Percentiles rank a stretch among this genome's conserved stretches.
Evolutionary conservation across 2,797 vertebrate species (phyloP).

Genomic region (Oreortyx pictus): DNA sequence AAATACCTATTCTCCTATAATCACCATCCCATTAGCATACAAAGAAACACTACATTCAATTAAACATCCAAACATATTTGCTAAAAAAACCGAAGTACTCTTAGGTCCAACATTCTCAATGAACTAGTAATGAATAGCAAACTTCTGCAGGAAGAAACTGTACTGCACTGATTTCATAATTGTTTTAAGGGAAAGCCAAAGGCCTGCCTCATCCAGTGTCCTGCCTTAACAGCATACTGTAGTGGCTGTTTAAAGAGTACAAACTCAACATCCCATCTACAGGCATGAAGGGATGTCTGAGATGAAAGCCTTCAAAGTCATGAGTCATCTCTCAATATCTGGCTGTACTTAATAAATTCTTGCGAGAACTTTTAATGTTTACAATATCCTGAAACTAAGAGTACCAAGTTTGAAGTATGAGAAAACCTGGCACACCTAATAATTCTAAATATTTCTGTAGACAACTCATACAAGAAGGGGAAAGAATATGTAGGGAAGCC

Average conservation of each 20-base stretch:
- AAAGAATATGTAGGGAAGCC: neutral
- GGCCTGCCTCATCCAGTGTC: neutral
- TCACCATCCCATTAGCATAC: neutral
- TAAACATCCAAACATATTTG: neutral
- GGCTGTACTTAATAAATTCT: neutral
- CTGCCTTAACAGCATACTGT: neutral
- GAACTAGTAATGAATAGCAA: neutral
- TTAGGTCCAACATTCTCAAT: neutral
- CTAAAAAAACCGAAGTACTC: neutral
- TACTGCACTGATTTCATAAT: neutral
- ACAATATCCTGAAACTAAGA: neutral
- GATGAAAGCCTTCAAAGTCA: accelerated
- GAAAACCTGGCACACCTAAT: neutral
- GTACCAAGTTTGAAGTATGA: neutral
- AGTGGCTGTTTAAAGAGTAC: neutral
- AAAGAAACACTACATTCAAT: neutral
- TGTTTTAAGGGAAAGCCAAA: neutral
- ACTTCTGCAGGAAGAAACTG: neutral
- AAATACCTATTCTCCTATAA: neutral
- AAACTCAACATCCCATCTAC: neutral
- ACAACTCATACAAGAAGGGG: neutral
- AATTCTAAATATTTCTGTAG: neutral
- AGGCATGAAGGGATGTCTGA: neutral
- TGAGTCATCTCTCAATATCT: neutral
- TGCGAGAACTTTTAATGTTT: neutral